Evolutionary conservation across 2,888 invertebrate genomes (phyloP), one percentile per base, ranked within the genome.

Genomic region (Drosophila atroscutellata): DNA sequence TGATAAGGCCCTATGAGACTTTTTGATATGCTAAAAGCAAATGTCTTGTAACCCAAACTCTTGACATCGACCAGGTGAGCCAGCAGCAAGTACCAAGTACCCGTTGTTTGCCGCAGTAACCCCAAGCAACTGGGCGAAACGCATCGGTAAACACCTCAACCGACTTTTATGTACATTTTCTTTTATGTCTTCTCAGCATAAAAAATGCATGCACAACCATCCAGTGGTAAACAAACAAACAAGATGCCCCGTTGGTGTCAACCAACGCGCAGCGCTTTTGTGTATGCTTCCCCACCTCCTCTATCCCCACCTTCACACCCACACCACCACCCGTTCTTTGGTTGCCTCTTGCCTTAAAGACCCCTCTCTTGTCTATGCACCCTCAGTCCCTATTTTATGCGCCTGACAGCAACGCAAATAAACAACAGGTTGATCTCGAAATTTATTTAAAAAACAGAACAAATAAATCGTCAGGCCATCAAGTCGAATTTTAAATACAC

Each of bases 131-230:
- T 75, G 72, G 70, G 82, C 84, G 73, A 68, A 86, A 83, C 70
- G 84, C 86, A 81, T 85, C 86, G 75, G 86, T 81, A 86, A 85
- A 85, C 86, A 85, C 84, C 80, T 82, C 80, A 70, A 76, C 72
- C 86, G 86, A 82, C 86, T 82, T 85, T 85, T 86, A 84, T 84
- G 83, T 84, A 80, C 78, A 76, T 83, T 81, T 83, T 77, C 78
- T 80, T 85, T 85, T 83, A 84, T 85, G 84, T 84, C 75, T 83
- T 85, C 83, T 84, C 84, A 84, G 84, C 83, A 80, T 84, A 85
- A 83, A 83, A 84, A 84, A 85, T 85, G 84, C 86, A 84, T 80
- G 68, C 83, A 79, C 79, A 81, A 77, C 81, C 85, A 80, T 69
- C 83, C 64, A 58, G 60, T 66, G 70, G 76, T 79, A 77, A 81